phyloP scores from a whole-genome alignment of 2,113 vertebrate species.

The Manacus vitellinus region DNA sequence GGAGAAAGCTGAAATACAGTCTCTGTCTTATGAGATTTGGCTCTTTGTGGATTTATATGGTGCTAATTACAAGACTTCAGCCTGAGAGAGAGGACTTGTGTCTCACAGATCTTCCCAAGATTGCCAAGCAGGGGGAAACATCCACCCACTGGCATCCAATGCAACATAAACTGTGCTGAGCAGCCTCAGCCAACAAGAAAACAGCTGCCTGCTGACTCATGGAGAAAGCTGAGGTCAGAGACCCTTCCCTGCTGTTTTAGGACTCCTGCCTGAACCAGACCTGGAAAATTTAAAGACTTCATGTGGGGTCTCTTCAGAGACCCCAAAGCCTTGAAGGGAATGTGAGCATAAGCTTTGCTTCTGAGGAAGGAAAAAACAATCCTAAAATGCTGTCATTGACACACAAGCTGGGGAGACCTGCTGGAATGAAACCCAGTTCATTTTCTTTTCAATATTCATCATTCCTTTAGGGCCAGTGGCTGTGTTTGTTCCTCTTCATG shows the following conservation, averaged over 20 bases:
- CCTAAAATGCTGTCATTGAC: not conserved
- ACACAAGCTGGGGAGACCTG: not conserved
- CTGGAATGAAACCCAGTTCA: not conserved
- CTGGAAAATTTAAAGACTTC: not conserved
- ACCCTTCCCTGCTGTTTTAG: not conserved
- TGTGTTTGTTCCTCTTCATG: not conserved
- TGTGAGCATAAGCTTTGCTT: not conserved
- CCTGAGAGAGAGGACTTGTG: constrained; percentile 47
- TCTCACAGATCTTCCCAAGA: constrained; percentile 53
- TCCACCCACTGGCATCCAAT: not conserved
- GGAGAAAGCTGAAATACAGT: constrained; percentile 43
- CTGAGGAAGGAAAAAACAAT: not conserved
- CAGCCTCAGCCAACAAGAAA: not conserved
- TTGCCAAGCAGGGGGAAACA: not conserved
- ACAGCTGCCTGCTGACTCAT: not conserved
- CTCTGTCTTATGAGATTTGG: constrained; percentile 58
- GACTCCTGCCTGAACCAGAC: not conserved
- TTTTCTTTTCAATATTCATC: not conserved
- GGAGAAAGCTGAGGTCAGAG: not conserved
- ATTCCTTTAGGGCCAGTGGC: not conserved
- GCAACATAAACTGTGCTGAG: not conserved
- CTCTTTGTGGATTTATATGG: constrained; percentile 47
- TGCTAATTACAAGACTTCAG: constrained; percentile 56
- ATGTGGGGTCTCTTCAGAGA: not conserved
- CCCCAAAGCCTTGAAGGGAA: not conserved